Evolutionary conservation across 2,888 invertebrate species (phyloP), one percentile per base, ranked within the genome.

Genomic region (Ectobius pallidus): DNA sequence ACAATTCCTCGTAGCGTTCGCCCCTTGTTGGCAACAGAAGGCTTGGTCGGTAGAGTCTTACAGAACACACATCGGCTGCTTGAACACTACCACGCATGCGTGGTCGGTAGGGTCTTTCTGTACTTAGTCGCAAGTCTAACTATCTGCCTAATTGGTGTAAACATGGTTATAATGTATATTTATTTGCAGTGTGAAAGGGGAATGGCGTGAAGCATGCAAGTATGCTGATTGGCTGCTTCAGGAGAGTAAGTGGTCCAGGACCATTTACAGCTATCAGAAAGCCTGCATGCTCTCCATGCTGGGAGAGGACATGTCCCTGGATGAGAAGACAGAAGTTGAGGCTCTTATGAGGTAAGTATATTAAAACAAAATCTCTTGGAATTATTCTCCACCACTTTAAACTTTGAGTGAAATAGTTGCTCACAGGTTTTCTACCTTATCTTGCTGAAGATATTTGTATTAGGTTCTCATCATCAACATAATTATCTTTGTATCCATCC

Each of bases 201-300:
- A 94, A 76, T 98, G 94, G 96, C 86, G 88, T 67, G 87, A 91
- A 77, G 93, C 96, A 0, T 86, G 91, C 44, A 82, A 85, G 22
- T 95, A 90, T 82, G 92, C 95, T 0, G 87, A 87, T 67, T 85
- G 86, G 70, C 85, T 97, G 67, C 85, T 92, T 1, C 87, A 90
- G 70, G 90, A 93, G 77, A 96, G 95, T 80, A 89, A 92, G 69
- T 99, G 98, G 98, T 97, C 97, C 1, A 89, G 90, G 70, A 94
- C 96, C 1, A 93, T 96, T 70, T 97, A 97, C 82, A 91, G 92
- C 62, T 99, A 97, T 84, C 92, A 95, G 79, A 92, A 92, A 79
- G 96, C 95, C 1, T 90, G 91, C 0, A 89, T 96, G 79, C 86
- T 96, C 81, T 85, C 92, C 77, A 94, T 95, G 90, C 85, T 89